Evolutionary conservation across 2,797 vertebrate species (phyloP).

Genomic region (Onychomys torridus): DNA sequence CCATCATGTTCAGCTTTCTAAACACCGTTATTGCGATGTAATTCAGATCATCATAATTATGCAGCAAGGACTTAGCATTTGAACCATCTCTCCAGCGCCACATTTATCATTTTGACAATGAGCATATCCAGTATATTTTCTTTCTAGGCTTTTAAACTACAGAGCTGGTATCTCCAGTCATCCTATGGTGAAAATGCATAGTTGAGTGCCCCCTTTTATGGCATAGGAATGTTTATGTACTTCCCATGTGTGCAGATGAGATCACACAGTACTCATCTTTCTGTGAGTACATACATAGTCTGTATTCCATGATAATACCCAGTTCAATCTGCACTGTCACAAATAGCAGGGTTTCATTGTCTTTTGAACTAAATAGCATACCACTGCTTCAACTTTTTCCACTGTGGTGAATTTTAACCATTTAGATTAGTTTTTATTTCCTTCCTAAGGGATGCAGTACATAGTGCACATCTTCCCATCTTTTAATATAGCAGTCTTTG

Average conservation of each 20-base stretch:
- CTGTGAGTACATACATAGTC: too few relatives aligned
- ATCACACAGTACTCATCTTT: not conserved
- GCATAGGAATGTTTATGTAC: not conserved
- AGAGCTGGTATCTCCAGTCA: not conserved
- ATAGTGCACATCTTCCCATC: not conserved
- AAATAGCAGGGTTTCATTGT: not conserved
- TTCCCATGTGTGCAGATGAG: not conserved
- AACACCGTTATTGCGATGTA: not conserved
- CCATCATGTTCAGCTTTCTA: not conserved
- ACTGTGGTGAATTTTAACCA: not conserved
- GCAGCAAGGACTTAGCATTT: not conserved
- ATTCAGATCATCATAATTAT: not conserved
- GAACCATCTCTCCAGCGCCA: not conserved
- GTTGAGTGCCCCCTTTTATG: not conserved
- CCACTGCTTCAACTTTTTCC: rapidly evolving
- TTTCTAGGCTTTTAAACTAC: not conserved
- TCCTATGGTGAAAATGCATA: too few relatives aligned
- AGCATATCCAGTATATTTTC: not conserved
- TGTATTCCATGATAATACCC: too few relatives aligned
- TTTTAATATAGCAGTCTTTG: not conserved
- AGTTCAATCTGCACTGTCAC: rapidly evolving
- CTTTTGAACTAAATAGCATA: not conserved
- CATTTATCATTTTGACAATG: not conserved
- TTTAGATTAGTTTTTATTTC: not conserved
- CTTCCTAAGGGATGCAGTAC: not conserved